Percentiles rank a stretch among this genome's conserved stretches.
Evolutionary conservation across 2,888 invertebrate species (phyloP).

Genomic region (Lasius platythorax): DNA sequence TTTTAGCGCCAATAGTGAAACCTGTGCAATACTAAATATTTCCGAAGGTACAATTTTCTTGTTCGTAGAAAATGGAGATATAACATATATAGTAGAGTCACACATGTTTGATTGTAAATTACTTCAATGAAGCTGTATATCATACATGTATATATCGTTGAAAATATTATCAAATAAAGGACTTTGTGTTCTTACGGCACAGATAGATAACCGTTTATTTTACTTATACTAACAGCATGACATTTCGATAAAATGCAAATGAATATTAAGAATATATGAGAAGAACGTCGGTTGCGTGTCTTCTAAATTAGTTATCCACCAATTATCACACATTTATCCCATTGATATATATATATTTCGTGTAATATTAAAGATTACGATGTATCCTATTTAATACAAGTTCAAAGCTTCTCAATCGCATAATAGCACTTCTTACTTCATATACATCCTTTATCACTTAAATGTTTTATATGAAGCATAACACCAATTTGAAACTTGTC

Average conservation of each 20-base stretch:
- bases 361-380: slow-evolving; percentile 12
- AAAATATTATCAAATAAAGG: slow-evolving; percentile 68
- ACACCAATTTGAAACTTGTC: slow-evolving; percentile 55
- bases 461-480: slow-evolving; percentile 33
- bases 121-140: slow-evolving; percentile 77
- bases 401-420: slow-evolving; percentile 51
- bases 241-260: slow-evolving; percentile 74
- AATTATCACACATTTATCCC: slow-evolving; percentile 14
- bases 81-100: slow-evolving; percentile 55
- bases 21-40: slow-evolving; percentile 54
- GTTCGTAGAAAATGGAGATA: slow-evolving; percentile 45
- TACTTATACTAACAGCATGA: slow-evolving; percentile 84
- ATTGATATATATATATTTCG: not conserved
- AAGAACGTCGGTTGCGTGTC: slow-evolving; percentile 27
- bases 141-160: slow-evolving; percentile 78
- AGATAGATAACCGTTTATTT: slow-evolving; percentile 65
- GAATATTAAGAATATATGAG: slow-evolving; percentile 8
- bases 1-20: slow-evolving; percentile 54
- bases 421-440: slow-evolving; percentile 48
- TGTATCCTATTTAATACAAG: slow-evolving; percentile 19
- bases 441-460: slow-evolving; percentile 15
- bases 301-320: slow-evolving; percentile 4
- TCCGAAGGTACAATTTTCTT: slow-evolving; percentile 42
- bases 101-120: slow-evolving; percentile 70
- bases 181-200: slow-evolving; percentile 64